Percentiles rank a stretch among this genome's conserved stretches.
phyloP scores from a whole-genome alignment of 2,113 vertebrate genomes.

The Muntiacus muntjak region DNA sequence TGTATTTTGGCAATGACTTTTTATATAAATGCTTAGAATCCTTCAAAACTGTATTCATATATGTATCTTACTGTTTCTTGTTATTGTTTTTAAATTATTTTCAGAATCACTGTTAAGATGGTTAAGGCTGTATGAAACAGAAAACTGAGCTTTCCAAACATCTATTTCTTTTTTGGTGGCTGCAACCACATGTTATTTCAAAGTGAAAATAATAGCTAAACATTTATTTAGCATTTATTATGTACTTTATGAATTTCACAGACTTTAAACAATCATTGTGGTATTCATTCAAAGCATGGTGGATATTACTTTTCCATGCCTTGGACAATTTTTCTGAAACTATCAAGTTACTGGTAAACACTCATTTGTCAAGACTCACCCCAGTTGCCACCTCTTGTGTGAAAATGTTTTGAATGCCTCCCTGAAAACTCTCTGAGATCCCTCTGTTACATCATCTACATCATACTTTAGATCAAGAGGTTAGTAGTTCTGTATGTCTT shows the following conservation, averaged over 20 bases:
- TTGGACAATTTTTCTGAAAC: background rate
- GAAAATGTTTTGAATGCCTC: background rate
- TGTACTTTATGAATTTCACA: background rate
- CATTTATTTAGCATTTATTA: background rate
- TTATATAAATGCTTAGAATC: slow-evolving; percentile 37
- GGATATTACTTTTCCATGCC: background rate
- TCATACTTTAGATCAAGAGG: background rate
- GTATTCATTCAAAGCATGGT: background rate
- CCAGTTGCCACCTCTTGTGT: background rate
- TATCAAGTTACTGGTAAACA: background rate
- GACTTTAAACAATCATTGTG: background rate
- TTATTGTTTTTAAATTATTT: slow-evolving; percentile 28
- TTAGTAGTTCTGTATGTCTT: no score
- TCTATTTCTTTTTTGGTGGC: background rate
- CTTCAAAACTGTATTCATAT: slow-evolving; percentile 2
- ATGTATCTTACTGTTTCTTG: slow-evolving; percentile 30
- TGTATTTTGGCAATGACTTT: slow-evolving; percentile 44
- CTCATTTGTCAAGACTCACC: background rate
- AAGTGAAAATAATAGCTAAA: slow-evolving; percentile 3
- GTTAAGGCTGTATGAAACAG: slow-evolving; percentile 30
- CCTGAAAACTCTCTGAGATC: background rate
- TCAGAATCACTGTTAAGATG: background rate
- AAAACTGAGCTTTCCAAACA: slow-evolving; percentile 47
- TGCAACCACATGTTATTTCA: slow-evolving; percentile 1
- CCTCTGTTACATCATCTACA: background rate